Base-by-base conservation (phyloP, 2,888 invertebrate species). In the Mythimna loreyi region DNA sequence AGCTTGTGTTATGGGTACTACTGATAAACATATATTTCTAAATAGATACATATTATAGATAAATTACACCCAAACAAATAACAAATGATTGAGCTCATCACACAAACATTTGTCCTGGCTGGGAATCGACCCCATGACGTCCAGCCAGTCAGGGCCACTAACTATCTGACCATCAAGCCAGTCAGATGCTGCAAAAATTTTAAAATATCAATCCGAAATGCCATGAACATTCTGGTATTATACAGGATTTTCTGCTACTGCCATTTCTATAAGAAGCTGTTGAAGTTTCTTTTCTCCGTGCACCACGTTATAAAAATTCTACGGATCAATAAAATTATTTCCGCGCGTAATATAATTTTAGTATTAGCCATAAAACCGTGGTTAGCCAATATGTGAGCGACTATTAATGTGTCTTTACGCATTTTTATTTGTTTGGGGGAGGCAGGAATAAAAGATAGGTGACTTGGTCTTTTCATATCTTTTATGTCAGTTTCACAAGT, bases 341-440 rank as follows among this genome's bases (percentile, higher is more conserved):
- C 66, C 52, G 72, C 69, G 81, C 84, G 84, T 82, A 78, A 83
- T 68, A 75, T 25, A 11, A 67, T 83, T 82, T 82, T 78, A 82
- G 58, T 81, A 72, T 61, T 74, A 36, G 60, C 59, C 56, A 72
- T 82, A 82, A 81, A 83, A 78, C 25, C 50, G 81, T 30, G 69
- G 82, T 59, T 56, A 36, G 59, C 79, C 72, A 78, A 78, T 75
- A 74, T 61, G 60, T 61, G 52, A 47, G 66, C 3, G 1, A 52
- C 49, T 76, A 72, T 78, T 78, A 66, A 77, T 77, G 25, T 63
- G 36, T 40, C 58, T 66, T 66, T 8, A 66, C 65, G 62, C 59
- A 62, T 11, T 63, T 62, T 80, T 66, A 62, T 56, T 70, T 49
- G 13, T 67, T 62, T 28, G 3, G 28, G 23, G 36, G 21, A 16